These are phyloP conservation scores for Drosophila kepulauana DNA, from an alignment of 1,140 invertebrate species.

Conservation along the genomic window DNA sequence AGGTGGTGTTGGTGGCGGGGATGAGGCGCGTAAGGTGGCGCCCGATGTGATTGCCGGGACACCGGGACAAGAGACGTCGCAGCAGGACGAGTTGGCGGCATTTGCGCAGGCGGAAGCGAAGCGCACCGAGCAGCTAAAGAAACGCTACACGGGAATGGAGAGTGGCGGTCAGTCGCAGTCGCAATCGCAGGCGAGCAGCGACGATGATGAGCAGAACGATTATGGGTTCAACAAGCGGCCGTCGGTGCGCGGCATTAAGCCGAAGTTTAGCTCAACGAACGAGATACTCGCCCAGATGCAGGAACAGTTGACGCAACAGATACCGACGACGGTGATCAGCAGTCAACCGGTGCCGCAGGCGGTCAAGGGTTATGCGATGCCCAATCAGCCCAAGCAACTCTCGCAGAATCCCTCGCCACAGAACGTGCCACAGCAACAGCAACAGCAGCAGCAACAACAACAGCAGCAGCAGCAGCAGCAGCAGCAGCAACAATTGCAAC, in stretches of 20 bases:
- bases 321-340: slow-evolving; percentile 72
- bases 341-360: slow-evolving; percentile 74
- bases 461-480: slow-evolving; percentile 48
- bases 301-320: slow-evolving; percentile 88
- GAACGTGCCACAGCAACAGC: slow-evolving; percentile 68
- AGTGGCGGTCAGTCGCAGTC: slow-evolving; percentile 15
- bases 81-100: slow-evolving; percentile 91
- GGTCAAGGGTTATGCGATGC: slow-evolving; percentile 79
- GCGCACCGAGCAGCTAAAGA: slow-evolving; percentile 92
- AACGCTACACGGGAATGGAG: slow-evolving; percentile 87
- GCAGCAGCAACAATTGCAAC: slow-evolving; percentile 54
- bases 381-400: slow-evolving; percentile 71
- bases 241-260: slow-evolving; percentile 90
- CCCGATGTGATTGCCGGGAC: slow-evolving; percentile 93
- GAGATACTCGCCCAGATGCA: slow-evolving; percentile 94
- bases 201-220: slow-evolving; percentile 93
- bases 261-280: slow-evolving; percentile 89
- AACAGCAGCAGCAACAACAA: slow-evolving; percentile 44
- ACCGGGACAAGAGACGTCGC: slow-evolving; percentile 85
- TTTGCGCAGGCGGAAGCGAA: slow-evolving; percentile 94
- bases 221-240: slow-evolving; percentile 95
- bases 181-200: slow-evolving; percentile 86
- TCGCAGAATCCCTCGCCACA: slow-evolving; percentile 76
- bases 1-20: background rate
- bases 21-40: slow-evolving; percentile 86